Evolutionary conservation across 2,797 vertebrate genomes (phyloP).

Genomic region (Platyrinchus mystaceus): DNA sequence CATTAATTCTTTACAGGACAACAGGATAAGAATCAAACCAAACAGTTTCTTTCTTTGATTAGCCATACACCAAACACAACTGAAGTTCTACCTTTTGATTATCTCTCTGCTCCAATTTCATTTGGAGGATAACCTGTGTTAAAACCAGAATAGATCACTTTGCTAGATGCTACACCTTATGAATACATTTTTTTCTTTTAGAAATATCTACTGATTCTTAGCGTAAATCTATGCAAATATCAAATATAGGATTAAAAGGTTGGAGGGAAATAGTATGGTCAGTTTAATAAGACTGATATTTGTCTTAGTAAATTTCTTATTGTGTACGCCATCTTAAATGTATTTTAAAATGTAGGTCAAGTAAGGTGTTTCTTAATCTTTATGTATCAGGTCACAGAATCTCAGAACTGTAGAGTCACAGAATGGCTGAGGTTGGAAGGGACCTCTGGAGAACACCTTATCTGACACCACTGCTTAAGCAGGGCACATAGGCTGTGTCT

Average conservation of each 20-base stretch:
- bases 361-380: not conserved
- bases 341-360: not conserved
- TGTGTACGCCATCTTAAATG: not conserved
- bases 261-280: not conserved
- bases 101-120: conserved; percentile 1
- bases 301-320: not conserved
- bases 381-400: not conserved
- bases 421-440: not conserved
- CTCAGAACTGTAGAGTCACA: not conserved
- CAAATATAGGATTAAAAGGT: not conserved
- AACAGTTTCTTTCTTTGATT: conserved; percentile 39
- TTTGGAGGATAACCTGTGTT: conserved; percentile 19
- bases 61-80: conserved; percentile 9
- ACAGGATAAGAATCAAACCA: conserved; percentile 28
- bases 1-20: conserved; percentile 24
- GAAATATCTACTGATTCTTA: not conserved
- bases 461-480: not conserved
- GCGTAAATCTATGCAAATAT: not conserved
- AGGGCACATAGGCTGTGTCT: not conserved
- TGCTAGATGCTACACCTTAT: not conserved
- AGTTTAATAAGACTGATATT: not conserved
- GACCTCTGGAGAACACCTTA: not conserved
- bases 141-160: not conserved
- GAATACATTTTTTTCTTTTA: not conserved
- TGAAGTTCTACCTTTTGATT: conserved; percentile 38